Evolutionary conservation across 2,113 vertebrate species (phyloP).

Genomic region (Nothocercus julius): DNA sequence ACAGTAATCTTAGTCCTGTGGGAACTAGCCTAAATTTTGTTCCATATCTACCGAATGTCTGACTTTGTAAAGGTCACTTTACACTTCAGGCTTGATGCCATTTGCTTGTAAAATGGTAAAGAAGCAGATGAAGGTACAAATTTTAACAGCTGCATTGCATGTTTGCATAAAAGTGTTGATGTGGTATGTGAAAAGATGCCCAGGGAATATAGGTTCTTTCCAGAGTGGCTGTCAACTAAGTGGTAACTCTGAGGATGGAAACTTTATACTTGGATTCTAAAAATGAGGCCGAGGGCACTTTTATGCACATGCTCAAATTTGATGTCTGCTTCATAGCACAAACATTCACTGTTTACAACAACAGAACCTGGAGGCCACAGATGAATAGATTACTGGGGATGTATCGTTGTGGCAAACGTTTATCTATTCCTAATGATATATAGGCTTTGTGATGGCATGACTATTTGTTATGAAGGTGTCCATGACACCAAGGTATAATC

Average conservation of each 20-base stretch:
- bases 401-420: background rate
- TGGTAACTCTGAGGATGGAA: background rate
- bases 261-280: background rate
- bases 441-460: background rate
- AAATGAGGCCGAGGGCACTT: background rate
- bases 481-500: background rate
- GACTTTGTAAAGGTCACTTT: background rate
- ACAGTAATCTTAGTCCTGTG: background rate
- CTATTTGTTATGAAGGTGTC: background rate
- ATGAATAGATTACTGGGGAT: background rate
- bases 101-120: background rate
- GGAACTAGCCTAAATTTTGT: background rate
- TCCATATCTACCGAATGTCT: background rate
- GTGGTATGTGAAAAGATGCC: background rate
- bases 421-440: background rate
- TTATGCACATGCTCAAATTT: background rate
- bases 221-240: background rate
- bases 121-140: background rate
- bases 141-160: background rate
- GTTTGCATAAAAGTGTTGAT: background rate
- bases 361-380: background rate
- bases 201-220: background rate
- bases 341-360: fast-evolving
- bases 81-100: background rate
- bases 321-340: background rate